A percentile compares a stretch with the other conserved stretches of the same genome.
Evolutionary conservation across 2,888 invertebrate genomes (phyloP).

Genomic region (Drosophila cognata): DNA sequence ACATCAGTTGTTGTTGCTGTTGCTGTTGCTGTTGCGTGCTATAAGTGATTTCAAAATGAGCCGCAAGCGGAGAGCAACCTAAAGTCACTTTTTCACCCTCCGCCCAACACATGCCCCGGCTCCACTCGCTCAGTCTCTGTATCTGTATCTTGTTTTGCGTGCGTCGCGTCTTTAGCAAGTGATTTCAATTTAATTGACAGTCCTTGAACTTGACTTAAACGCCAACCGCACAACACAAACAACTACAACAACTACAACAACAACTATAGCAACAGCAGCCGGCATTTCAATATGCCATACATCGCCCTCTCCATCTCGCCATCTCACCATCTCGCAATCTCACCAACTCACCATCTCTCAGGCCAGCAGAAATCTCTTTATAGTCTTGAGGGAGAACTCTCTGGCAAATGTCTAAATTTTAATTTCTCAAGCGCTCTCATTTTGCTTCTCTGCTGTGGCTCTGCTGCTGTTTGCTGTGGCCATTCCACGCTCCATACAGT

Average conservation of each 20-base stretch:
- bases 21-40: constrained; percentile 34
- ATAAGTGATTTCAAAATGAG: constrained; percentile 64
- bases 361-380: not conserved
- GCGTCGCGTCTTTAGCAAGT: constrained; percentile 70
- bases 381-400: constrained; percentile 6
- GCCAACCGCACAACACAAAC: constrained; percentile 65
- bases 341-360: not conserved
- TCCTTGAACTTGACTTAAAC: constrained; percentile 83
- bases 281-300: constrained; percentile 53
- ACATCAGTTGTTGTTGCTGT: not conserved
- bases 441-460: not conserved
- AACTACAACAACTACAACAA: constrained; percentile 34
- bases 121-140: constrained; percentile 6
- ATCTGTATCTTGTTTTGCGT: constrained; percentile 65
- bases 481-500: constrained; percentile 43
- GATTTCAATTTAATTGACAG: constrained; percentile 83
- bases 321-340: not conserved
- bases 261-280: constrained; percentile 29
- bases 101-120: constrained; percentile 2
- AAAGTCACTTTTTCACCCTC: constrained; percentile 17
- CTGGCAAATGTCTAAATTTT: constrained; percentile 25
- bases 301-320: constrained; percentile 10
- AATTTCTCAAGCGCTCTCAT: constrained; percentile 23
- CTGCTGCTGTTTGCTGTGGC: constrained; percentile 19
- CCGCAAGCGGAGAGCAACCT: constrained; percentile 41